phyloP scores from a whole-genome alignment of 1,140 invertebrate species.

The Macrosteles quadrilineatus region DNA sequence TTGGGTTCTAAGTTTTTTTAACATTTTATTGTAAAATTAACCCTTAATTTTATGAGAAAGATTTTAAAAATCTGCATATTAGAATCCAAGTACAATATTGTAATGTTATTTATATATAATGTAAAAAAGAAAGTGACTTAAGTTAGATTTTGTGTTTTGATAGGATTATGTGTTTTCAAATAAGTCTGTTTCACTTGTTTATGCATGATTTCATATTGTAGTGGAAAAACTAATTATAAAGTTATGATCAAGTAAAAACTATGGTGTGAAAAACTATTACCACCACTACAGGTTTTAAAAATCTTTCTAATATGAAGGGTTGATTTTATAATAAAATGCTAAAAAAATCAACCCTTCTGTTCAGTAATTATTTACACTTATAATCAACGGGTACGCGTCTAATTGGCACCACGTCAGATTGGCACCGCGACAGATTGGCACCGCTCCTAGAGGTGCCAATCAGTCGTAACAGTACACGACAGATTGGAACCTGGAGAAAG shows the following conservation, averaged over 20 bases:
- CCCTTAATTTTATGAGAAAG: too few relatives aligned
- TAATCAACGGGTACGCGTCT: background rate
- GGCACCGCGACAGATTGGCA: too few relatives aligned
- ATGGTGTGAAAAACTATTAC: background rate
- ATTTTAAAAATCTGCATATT: background rate
- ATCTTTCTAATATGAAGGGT: background rate
- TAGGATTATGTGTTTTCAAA: too few relatives aligned
- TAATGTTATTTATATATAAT: background rate
- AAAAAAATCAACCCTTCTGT: background rate
- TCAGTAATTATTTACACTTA: background rate
- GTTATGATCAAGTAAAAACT: background rate
- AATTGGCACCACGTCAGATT: too few relatives aligned
- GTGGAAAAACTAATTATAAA: background rate
- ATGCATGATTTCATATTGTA: too few relatives aligned
- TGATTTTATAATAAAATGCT: background rate
- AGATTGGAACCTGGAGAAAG: too few relatives aligned
- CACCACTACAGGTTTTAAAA: background rate
- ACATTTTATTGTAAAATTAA: too few relatives aligned
- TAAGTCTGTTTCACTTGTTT: too few relatives aligned
- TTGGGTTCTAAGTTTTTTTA: too few relatives aligned
- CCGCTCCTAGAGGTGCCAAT: too few relatives aligned
- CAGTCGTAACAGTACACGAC: too few relatives aligned
- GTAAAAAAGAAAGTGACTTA: background rate
- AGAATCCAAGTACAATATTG: background rate
- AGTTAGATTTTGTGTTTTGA: too few relatives aligned